These are phyloP conservation scores for Leptinotarsa lineolata DNA, from an alignment of 1,140 invertebrate species.

Conservation along the genomic window DNA sequence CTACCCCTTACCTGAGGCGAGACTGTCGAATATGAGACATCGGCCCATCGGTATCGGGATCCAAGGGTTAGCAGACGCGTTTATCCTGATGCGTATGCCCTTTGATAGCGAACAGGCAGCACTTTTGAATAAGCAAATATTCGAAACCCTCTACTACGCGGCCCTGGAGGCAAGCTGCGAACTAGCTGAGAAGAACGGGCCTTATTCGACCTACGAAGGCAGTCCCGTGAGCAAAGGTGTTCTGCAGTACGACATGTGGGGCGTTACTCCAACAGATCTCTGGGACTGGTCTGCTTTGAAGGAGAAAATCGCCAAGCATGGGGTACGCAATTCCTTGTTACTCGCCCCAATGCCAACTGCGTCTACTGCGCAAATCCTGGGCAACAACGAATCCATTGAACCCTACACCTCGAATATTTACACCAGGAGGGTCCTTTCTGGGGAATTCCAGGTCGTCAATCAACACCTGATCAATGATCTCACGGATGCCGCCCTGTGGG, in stretches of 20 bases:
- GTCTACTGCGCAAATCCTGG: constrained; percentile 98
- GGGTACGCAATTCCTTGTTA: constrained; percentile 92
- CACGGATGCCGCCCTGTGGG: constrained; percentile 89
- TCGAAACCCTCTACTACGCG: constrained; percentile 98
- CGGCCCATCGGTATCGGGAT: constrained; percentile 97
- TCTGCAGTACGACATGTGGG: constrained; percentile 99
- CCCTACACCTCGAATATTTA: constrained; percentile 99
- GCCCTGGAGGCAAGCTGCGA: constrained; percentile 96
- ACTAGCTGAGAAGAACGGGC: constrained; percentile 82
- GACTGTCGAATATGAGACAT: constrained; percentile 88
- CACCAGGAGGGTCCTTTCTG: constrained; percentile 88
- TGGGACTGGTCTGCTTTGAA: constrained; percentile 91
- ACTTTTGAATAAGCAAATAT: constrained; percentile 92
- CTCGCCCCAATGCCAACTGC: constrained; percentile 99
- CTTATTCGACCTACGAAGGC: constrained; percentile 91
- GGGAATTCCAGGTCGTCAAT: constrained; percentile 77
- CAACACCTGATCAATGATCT: constrained; percentile 94
- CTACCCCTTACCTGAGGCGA: constrained; percentile 91
- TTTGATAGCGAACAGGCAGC: constrained; percentile 88
- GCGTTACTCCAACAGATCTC: constrained; percentile 81
- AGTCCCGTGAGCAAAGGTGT: constrained; percentile 94
- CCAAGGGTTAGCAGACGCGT: constrained; percentile 84
- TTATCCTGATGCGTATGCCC: constrained; percentile 92
- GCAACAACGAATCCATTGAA: constrained; percentile 98
- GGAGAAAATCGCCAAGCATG: constrained; percentile 85